A percentile compares a stretch with the other conserved stretches of the same genome.
Evolutionary conservation across 2,797 vertebrate species (phyloP).

Genomic region (Allobates femoralis): DNA sequence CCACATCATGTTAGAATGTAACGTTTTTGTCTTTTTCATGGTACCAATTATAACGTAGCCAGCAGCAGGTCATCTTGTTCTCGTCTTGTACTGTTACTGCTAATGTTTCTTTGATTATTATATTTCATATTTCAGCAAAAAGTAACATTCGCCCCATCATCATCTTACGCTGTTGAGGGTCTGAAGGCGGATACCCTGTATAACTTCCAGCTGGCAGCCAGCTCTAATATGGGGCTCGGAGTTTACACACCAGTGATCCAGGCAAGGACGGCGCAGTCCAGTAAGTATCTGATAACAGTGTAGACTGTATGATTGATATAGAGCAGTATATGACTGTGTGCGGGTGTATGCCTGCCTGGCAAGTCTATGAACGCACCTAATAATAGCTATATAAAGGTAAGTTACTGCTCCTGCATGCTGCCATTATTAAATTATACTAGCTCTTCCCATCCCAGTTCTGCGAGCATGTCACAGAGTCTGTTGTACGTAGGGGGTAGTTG

Average conservation of each 20-base stretch:
- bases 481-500: too few relatives aligned
- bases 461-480: too few relatives aligned
- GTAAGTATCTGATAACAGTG: constrained; percentile 80
- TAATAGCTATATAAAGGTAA: constrained; percentile 6
- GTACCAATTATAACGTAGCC: background rate
- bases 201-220: constrained; percentile 89
- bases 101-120: background rate
- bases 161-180: constrained; percentile 86
- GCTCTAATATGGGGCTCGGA: constrained; percentile 89
- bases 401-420: background rate
- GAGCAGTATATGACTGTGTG: background rate
- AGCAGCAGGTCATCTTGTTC: background rate
- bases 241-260: constrained; percentile 86
- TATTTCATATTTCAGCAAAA: constrained; percentile 78
- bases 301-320: background rate
- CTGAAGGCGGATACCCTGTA: constrained; percentile 93
- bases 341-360: background rate
- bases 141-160: constrained; percentile 83
- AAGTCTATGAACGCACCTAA: background rate
- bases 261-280: constrained; percentile 89
- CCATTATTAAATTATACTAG: too few relatives aligned
- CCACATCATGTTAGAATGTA: background rate
- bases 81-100: background rate
- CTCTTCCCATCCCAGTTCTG: background rate
- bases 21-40: background rate